Conservation (phyloP, 2,888 invertebrate genomes). For the Therioaphis trifolii region DNA sequence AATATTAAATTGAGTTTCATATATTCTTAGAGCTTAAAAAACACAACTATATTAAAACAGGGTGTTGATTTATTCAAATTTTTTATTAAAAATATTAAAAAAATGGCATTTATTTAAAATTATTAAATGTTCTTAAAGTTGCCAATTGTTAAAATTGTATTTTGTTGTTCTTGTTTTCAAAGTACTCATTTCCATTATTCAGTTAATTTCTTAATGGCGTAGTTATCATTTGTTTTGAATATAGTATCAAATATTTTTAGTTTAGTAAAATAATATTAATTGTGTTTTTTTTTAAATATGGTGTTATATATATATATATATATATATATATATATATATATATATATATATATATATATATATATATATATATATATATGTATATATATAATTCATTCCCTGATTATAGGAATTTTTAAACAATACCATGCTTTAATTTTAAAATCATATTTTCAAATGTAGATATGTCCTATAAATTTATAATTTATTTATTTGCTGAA, state of each 20-base stretch:
- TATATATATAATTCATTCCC: background rate
- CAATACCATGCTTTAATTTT: background rate
- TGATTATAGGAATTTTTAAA: background rate
- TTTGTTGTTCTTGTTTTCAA: background rate
- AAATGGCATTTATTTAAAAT: background rate
- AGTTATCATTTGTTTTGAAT: background rate
- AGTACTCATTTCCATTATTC: background rate
- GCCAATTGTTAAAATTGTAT: slow-evolving; percentile 23
- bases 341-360: background rate
- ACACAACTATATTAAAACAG: slow-evolving; percentile 36
- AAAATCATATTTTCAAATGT: too few relatives aligned
- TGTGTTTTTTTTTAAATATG: too few relatives aligned
- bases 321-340: background rate
- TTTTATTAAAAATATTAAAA: slow-evolving; percentile 1
- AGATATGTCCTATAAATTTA: background rate
- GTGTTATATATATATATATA: too few relatives aligned
- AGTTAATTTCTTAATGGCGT: background rate
- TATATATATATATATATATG: background rate
- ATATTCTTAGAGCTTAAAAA: slow-evolving; percentile 26
- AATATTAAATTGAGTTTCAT: slow-evolving; percentile 38
- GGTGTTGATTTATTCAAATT: slow-evolving; percentile 41
- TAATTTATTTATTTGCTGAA: background rate
- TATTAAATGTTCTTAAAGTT: slow-evolving; percentile 3
- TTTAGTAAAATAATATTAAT: too few relatives aligned
- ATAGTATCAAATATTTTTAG: too few relatives aligned